Conservation (phyloP, 1,140 invertebrate species). For the Delia radicum region DNA sequence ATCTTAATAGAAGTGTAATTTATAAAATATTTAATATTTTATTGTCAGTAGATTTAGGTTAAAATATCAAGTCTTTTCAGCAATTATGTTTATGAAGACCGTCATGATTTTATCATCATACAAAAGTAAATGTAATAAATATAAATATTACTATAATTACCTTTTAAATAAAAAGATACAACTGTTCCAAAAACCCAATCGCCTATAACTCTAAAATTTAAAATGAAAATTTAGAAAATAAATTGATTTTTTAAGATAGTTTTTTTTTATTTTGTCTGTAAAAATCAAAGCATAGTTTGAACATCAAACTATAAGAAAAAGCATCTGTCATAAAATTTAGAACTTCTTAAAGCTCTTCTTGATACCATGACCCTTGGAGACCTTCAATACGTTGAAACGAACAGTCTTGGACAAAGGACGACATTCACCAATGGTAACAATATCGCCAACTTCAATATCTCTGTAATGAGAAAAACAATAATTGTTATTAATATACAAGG, state of each 20-base stretch:
- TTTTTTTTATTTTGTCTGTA: conserved; percentile 18
- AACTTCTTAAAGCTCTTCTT: conserved; percentile 96
- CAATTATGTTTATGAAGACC: conserved; percentile 65
- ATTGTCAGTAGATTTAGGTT: conserved; percentile 27
- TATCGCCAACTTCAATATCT: conserved; percentile 93
- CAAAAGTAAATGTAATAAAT: neutral
- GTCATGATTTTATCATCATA: conserved; percentile 60
- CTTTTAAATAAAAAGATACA: neutral
- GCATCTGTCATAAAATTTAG: conserved; percentile 57
- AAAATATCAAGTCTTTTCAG: conserved; percentile 57
- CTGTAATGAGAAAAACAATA: conserved; percentile 65
- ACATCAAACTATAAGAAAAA: conserved; percentile 13
- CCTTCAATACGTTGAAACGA: conserved; percentile 97
- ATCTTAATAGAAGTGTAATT: no score
- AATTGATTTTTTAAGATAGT: neutral
- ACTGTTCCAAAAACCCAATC: neutral
- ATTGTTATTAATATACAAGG: no score
- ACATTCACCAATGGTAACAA: conserved; percentile 98
- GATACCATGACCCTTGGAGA: conserved; percentile 88
- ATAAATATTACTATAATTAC: neutral
- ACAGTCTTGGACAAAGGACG: conserved; percentile 98
- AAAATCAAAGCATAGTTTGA: conserved; percentile 24
- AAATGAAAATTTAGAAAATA: neutral
- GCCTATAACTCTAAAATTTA: neutral
- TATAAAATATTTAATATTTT: no score